Conservation (phyloP, 2,797 vertebrate genomes). For the Gymnodraco acuticeps region DNA sequence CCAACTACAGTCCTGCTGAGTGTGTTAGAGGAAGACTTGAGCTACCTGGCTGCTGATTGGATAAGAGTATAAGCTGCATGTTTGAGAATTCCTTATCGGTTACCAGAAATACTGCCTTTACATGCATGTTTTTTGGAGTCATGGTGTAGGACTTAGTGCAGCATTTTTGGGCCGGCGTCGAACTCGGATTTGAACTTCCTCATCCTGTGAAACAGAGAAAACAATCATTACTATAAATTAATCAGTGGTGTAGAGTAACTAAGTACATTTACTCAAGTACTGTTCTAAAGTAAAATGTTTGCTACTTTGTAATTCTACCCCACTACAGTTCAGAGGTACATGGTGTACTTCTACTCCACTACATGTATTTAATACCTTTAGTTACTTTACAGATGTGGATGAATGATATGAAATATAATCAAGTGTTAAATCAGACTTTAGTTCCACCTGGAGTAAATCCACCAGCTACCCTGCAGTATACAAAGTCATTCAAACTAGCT, state of each 20-base stretch:
- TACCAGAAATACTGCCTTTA: slow-evolving; percentile 5
- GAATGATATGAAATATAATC: no score
- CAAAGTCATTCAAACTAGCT: no score
- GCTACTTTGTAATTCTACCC: no score
- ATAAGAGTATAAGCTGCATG: background rate
- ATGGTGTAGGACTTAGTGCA: background rate
- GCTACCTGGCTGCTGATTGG: background rate
- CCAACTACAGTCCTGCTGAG: slow-evolving; percentile 2
- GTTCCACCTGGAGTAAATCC: no score
- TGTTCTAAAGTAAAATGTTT: no score
- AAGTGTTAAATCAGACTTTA: no score
- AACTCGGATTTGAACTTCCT: slow-evolving; percentile 54
- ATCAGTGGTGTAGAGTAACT: background rate
- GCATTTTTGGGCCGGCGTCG: background rate
- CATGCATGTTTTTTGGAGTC: background rate
- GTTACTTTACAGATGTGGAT: no score
- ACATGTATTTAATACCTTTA: no score
- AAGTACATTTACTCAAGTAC: no score
- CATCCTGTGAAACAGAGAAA: slow-evolving; percentile 70
- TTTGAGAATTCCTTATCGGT: slow-evolving; percentile 8
- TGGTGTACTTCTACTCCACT: no score
- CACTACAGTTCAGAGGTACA: no score
- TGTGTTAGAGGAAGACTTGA: background rate
- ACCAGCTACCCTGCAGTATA: no score
- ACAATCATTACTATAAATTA: background rate